A percentile compares a stretch with the other conserved stretches of the same genome.
These are phyloP conservation scores for Xenops minutus DNA, from an alignment of 2,797 vertebrate genomes.

Conservation along the genomic window DNA sequence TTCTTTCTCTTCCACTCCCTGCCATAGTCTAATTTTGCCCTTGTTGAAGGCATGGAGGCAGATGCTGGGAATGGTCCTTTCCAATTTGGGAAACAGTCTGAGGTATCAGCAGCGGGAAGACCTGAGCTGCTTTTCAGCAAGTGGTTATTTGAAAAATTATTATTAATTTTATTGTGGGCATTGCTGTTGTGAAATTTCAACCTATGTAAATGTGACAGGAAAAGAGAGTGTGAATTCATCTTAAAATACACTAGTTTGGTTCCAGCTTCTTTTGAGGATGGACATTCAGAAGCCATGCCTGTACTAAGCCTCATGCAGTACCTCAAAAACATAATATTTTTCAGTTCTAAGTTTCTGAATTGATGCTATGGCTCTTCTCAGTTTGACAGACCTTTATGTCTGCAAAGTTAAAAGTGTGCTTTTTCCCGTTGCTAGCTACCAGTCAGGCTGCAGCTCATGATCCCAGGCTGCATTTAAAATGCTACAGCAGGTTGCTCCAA, in stretches of 20 bases:
- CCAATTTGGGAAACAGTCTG: background rate
- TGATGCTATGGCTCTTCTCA: background rate
- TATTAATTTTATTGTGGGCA: background rate
- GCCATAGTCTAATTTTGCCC: background rate
- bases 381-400: background rate
- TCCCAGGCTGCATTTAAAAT: background rate
- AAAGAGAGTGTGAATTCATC: background rate
- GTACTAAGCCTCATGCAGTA: accelerated
- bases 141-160: background rate
- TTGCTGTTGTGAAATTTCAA: background rate
- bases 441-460: background rate
- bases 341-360: background rate
- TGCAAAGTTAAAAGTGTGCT: background rate
- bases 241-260: background rate
- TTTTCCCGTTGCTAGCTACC: background rate
- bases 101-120: background rate
- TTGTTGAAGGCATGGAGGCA: background rate
- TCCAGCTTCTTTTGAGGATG: background rate
- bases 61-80: background rate
- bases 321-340: background rate
- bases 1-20: background rate
- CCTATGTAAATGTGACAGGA: background rate
- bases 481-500: background rate
- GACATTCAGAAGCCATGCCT: background rate
- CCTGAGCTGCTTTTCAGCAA: background rate